A percentile compares a stretch with the other conserved stretches of the same genome.
phyloP scores from a whole-genome alignment of 2,888 invertebrate genomes.

The Phengaris alcon region DNA sequence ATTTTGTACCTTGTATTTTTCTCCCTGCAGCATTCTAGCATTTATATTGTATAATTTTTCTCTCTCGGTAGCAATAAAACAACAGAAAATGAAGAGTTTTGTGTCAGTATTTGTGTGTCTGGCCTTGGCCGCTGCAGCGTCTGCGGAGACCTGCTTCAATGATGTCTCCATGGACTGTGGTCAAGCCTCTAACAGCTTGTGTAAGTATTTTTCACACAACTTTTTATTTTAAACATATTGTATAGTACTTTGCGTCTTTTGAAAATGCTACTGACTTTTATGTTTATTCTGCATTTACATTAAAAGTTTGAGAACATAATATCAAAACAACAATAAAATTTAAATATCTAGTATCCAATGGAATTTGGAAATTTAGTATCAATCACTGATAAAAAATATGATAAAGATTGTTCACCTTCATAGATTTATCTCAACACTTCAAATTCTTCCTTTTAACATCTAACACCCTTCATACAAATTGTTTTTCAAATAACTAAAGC shows the following conservation, averaged over 20 bases:
- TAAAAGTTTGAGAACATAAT: background rate
- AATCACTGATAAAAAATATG: background rate
- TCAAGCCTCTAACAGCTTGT: conserved; percentile 62
- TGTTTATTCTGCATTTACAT: background rate
- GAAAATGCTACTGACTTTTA: background rate
- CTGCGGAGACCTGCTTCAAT: conserved; percentile 81
- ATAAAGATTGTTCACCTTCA: background rate
- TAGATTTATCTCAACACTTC: background rate
- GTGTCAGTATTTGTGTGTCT: conserved; percentile 70
- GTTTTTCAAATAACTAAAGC: background rate
- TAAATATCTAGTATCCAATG: background rate
- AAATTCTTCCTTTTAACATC: background rate
- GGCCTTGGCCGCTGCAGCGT: conserved; percentile 65
- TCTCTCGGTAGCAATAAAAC: background rate
- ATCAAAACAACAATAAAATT: background rate
- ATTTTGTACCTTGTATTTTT: background rate
- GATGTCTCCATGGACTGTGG: conserved; percentile 79
- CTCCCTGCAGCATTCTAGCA: background rate
- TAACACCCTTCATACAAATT: background rate
- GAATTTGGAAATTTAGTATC: background rate
- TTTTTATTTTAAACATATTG: background rate
- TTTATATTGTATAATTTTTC: background rate
- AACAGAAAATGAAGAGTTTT: conserved; percentile 80
- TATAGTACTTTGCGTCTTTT: background rate
- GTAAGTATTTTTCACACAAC: conserved; percentile 48